phyloP scores from a whole-genome alignment of 2,113 vertebrate species.

The Protobothrops mucrosquamatus region DNA sequence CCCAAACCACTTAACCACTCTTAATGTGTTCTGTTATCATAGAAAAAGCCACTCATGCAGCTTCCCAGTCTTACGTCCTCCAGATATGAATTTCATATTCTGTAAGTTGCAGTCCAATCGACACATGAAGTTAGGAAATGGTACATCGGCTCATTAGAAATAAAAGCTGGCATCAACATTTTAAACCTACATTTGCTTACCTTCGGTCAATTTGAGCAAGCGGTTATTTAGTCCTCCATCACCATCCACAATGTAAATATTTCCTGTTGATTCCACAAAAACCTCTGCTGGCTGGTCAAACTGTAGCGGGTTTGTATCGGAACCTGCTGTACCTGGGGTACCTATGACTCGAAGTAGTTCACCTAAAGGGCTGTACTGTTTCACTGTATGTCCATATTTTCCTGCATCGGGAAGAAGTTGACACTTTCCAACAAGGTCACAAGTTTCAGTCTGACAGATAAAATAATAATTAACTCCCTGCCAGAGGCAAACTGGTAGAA shows the following conservation, averaged over 20 bases:
- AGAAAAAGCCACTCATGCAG: neutral
- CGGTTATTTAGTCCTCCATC: constrained; percentile 96
- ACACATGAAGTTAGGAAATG: neutral
- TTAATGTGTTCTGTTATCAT: neutral
- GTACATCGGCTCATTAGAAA: neutral
- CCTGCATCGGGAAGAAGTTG: constrained; percentile 64
- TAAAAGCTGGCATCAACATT: neutral
- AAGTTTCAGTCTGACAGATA: neutral
- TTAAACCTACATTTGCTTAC: constrained; percentile 37
- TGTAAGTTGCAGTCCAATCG: neutral
- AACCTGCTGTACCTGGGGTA: constrained; percentile 82
- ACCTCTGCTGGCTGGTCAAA: constrained; percentile 94
- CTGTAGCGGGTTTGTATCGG: constrained; percentile 82
- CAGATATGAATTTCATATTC: neutral
- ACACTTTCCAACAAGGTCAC: neutral
- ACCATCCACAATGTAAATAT: constrained; percentile 94
- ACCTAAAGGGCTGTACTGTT: constrained; percentile 86
- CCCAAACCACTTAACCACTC: neutral
- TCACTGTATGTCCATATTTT: constrained; percentile 86
- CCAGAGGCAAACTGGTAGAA: neutral
- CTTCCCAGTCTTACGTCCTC: neutral
- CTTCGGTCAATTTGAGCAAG: constrained; percentile 82
- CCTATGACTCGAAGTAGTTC: constrained; percentile 86
- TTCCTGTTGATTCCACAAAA: constrained; percentile 82
- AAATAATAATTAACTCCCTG: neutral